Conservation (phyloP, 2,888 invertebrate species). For the Tigriopus californicus region DNA sequence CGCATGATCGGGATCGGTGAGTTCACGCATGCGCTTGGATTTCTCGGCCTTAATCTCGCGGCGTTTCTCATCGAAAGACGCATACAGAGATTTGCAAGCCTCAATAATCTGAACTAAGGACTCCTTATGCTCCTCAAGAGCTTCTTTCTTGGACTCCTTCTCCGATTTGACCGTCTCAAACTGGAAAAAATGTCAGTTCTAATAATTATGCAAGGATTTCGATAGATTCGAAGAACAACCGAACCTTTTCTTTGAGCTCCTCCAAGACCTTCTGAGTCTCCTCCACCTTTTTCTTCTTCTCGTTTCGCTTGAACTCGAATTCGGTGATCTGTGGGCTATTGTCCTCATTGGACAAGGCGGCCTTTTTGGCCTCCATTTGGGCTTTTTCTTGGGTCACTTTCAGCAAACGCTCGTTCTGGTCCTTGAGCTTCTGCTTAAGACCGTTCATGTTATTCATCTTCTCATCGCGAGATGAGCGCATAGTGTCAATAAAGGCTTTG, state of each 20-base stretch:
- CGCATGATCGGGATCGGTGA: slow-evolving; percentile 21
- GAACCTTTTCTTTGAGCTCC: slow-evolving; percentile 28
- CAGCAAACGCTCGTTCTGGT: slow-evolving; percentile 53
- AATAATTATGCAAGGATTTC: neutral
- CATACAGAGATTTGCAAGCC: slow-evolving; percentile 23
- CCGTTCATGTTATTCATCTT: slow-evolving; percentile 71
- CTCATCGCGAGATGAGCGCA: slow-evolving; percentile 71
- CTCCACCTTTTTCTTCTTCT: slow-evolving; percentile 6
- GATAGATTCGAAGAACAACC: neutral
- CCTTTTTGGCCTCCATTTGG: slow-evolving; percentile 45
- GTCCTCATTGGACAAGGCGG: slow-evolving; percentile 5
- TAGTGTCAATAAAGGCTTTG: slow-evolving; percentile 87
- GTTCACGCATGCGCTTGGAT: slow-evolving; percentile 13
- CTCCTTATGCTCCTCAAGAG: slow-evolving; percentile 46
- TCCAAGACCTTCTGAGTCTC: slow-evolving; percentile 5
- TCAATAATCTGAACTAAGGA: slow-evolving; percentile 42
- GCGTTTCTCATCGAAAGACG: slow-evolving; percentile 22
- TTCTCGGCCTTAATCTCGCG: slow-evolving; percentile 21
- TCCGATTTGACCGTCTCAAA: slow-evolving; percentile 23
- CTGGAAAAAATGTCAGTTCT: slow-evolving; percentile 35
- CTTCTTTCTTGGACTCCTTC: slow-evolving; percentile 38
- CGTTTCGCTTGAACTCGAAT: slow-evolving; percentile 11
- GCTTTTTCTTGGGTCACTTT: slow-evolving; percentile 15
- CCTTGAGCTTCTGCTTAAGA: slow-evolving; percentile 58
- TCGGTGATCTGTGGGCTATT: slow-evolving; percentile 1